Evolutionary conservation across 2,113 vertebrate genomes (phyloP).

Genomic region (Cathartes aura): DNA sequence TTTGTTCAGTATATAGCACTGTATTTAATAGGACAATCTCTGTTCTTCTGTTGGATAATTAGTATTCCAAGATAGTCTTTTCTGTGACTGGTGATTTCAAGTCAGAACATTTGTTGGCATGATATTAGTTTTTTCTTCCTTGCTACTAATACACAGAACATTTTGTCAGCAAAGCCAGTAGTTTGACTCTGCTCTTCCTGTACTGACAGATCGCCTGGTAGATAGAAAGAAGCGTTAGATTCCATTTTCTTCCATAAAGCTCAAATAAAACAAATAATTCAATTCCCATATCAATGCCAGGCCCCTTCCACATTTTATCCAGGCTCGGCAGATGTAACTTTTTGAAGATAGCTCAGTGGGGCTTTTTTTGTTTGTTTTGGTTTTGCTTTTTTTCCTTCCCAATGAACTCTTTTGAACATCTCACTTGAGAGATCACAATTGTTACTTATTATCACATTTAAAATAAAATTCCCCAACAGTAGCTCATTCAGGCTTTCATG

Average conservation of each 20-base stretch:
- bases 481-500: not conserved
- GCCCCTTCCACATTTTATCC: not conserved
- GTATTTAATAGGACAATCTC: not conserved
- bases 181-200: conserved; percentile 7
- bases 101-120: conserved; percentile 17
- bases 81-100: conserved; percentile 18
- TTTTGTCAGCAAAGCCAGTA: conserved; percentile 22
- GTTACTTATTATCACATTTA: not conserved
- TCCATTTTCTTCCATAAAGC: conserved; percentile 29
- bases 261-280: conserved; percentile 8
- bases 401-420: not conserved
- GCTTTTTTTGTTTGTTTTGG: not conserved
- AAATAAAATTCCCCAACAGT: not conserved
- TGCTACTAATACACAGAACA: not conserved
- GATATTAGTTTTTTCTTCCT: conserved; percentile 11
- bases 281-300: not conserved
- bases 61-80: conserved; percentile 28
- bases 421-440: not conserved
- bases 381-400: not conserved
- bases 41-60: conserved; percentile 27
- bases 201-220: not conserved
- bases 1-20: not conserved
- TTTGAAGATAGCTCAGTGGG: not conserved
- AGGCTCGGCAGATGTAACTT: not conserved
- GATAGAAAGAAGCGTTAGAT: not conserved